Base-by-base conservation (phyloP, 2,797 vertebrate species). In the Pseudochirops corinnae region DNA sequence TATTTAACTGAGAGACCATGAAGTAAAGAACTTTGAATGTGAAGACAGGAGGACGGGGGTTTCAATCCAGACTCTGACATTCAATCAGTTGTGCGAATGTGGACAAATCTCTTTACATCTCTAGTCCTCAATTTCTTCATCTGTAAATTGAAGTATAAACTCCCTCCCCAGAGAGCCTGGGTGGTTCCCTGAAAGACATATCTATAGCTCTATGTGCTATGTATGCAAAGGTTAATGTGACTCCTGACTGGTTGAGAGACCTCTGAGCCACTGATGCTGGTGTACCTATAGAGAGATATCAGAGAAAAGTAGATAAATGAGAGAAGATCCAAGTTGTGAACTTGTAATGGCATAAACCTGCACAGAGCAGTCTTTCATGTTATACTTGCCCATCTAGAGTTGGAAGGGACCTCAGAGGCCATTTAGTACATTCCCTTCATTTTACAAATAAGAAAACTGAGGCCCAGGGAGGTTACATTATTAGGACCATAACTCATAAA, bases 131-230 rank as follows among this genome's bases (percentile, higher is more conserved):
- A 2, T 60, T 58, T 93, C 55, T 29, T 57, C 58, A 50, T 74
- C 39, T 90, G 92, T 55, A 93, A 97, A 93, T n/a, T n/a, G 18
- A 92, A 74, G 16, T 74, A 16, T 74, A 39, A 74, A n/a, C 62
- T 74, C 62, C 62, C 13, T 62, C 31, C 31, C 31, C 60, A 33
- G 67, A 21, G 21, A 82, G 21, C 21, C 3, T 87, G 21, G 74
- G 4, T 26, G 39, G 21, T 87, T 87, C 74, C 39, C 74, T 87
- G 24, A 87, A 87, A 82, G 39, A 26, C 16, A 50, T 11, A 21
- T 82, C 39, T 2, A 50, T 10, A 26, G 1, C 39, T 87, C 39
- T 87, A 6, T 26, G 39, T 46, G 74, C 39, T 87, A 6, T 46
- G 3, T 46, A 46, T 87, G 11, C 18, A 46, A 21, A 50, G 3